A percentile compares a stretch with the other conserved stretches of the same genome.
These are phyloP conservation scores for Epinephelus fuscoguttatus DNA, from an alignment of 2,113 vertebrate genomes.

Conservation along the genomic window DNA sequence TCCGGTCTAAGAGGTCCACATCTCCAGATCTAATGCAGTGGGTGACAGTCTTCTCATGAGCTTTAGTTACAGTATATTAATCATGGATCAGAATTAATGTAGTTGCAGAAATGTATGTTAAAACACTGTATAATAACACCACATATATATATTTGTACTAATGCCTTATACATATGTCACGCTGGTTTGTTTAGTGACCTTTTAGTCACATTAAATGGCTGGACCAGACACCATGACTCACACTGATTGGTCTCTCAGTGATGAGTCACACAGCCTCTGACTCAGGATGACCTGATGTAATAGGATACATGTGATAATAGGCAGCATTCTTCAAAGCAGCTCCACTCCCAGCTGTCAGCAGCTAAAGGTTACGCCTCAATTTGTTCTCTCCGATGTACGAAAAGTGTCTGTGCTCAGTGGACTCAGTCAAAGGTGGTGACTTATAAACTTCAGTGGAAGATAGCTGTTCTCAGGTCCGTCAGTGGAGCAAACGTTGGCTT, in stretches of 20 bases:
- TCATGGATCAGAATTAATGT: background rate
- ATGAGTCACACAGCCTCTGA: constrained; percentile 3
- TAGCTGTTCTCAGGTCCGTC: background rate
- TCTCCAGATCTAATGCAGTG: background rate
- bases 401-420: background rate
- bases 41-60: background rate
- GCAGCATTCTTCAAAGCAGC: constrained; percentile 6
- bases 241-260: background rate
- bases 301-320: background rate
- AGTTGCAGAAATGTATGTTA: background rate
- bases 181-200: constrained; percentile 19
- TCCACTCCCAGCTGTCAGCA: background rate
- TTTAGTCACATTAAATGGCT: background rate
- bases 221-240: background rate
- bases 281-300: constrained; percentile 19
- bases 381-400: background rate
- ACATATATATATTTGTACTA: background rate
- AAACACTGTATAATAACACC: background rate
- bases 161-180: background rate
- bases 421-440: background rate
- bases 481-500: too few species aligned
- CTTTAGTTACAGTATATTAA: background rate
- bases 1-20: too few species aligned
- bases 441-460: background rate
- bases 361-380: constrained; percentile 15